A percentile compares a stretch with the other conserved stretches of the same genome.
Conservation (phyloP, 2,797 vertebrate species). For the Bradypodion pumilum region DNA sequence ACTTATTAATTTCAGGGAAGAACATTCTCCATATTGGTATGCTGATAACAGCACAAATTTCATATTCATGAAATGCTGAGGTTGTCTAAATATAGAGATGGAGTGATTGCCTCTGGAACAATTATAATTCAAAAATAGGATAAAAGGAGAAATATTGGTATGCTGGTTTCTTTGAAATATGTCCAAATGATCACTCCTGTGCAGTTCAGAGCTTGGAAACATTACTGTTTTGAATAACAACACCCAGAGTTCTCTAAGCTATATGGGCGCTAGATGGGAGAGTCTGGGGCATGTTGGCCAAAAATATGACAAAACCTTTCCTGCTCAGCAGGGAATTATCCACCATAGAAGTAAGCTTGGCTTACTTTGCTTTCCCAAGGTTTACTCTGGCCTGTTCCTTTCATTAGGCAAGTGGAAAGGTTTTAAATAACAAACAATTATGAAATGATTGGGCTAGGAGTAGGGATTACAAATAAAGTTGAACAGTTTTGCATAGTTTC, state of each 20-base stretch:
- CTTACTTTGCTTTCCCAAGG: too few species aligned
- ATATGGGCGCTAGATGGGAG: too few species aligned
- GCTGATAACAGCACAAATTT: constrained; percentile 63
- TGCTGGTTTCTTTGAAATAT: constrained; percentile 35
- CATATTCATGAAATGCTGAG: constrained; percentile 70
- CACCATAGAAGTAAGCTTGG: too few species aligned
- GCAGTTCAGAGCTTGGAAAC: neutral
- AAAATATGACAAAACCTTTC: too few species aligned
- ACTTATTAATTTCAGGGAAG: constrained; percentile 58
- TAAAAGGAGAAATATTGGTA: constrained; percentile 61
- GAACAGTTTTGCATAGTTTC: neutral
- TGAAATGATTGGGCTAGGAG: neutral
- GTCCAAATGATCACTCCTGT: neutral
- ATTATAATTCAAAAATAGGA: constrained; percentile 65
- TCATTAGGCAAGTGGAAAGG: neutral
- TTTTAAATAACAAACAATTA: neutral
- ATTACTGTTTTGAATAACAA: neutral
- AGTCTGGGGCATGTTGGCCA: neutral
- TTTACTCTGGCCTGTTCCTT: neutral
- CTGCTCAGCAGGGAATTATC: too few species aligned
- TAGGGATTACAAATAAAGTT: neutral
- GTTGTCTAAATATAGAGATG: constrained; percentile 68
- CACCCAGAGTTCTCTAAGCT: neutral
- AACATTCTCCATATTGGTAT: constrained; percentile 58
- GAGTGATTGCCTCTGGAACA: constrained; percentile 65